Base-by-base conservation (phyloP, 2,797 vertebrate species). In the Threskiornis aethiopicus region DNA sequence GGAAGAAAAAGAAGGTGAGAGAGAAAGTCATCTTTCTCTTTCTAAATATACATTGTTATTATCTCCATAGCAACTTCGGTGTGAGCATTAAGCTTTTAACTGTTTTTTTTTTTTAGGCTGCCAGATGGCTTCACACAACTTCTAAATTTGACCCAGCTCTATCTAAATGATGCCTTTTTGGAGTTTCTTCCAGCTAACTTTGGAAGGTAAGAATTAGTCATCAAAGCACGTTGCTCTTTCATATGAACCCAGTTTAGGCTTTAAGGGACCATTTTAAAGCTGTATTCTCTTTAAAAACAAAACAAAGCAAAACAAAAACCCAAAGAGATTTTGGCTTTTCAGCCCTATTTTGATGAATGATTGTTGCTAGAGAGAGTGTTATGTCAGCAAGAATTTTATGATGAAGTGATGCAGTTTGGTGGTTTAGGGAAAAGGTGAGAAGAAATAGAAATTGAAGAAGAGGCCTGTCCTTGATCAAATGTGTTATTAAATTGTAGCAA, bases 71-170 rank as follows among this genome's bases (percentile, higher is more conserved):
- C 95, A 98, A 97, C 92, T 49, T 26, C 1, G 19, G 96, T 76
- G 73, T 18, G 91, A 89, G 96, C 75, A 84, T 95, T 97, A 93
- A 98, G 93, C 85, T 86, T 95, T 89, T 92, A 87, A 91, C 89
- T 96, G 77, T 52, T 97, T 97, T 90, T 52, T 97, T 97, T 90
- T 90, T 98, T 84, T 96, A 99, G 99, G 98, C 99, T 99, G 97
- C 99, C 99, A 96, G 99, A 99, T 98, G 99, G 99, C 96, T 99
- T 99, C 96, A 99, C 99, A 10, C 99, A 99, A 98, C 99, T 99
- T 97, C 99, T 99, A 97, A 99, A 99, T 98, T 97, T 99, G 98
- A 99, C 99, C 97, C 99, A 99, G 98, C 99, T 99, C 97, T 99
- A 99, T 98, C 99, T 99, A 97, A 99, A 99, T 22, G 99, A 99